Evolutionary conservation across 2,113 vertebrate species (phyloP), one percentile per base, ranked within the genome.

Genomic region (Anoplopoma fimbria): DNA sequence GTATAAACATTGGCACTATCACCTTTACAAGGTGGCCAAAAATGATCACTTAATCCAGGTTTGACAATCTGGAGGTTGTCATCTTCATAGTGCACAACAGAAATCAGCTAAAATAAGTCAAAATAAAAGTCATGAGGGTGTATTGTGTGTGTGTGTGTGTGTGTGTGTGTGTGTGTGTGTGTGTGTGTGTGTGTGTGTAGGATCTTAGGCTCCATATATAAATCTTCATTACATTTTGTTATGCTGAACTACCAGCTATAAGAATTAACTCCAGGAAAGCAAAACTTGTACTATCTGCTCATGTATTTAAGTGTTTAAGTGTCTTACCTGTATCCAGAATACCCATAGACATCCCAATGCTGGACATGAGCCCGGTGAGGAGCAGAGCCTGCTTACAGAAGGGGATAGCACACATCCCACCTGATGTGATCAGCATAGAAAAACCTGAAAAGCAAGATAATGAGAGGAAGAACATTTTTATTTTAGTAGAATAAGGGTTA

Each of bases 311-410:
- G 8, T 5, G 21, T 61, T 9, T 4, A n/a, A n/a, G n/a, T n/a
- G 45, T 89, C 93, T 92, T 77, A 99, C 97, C 97, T 93, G 97
- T 99, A 81, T 99, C 97, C 86, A 99, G 90, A 82, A 97, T 81
- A 9, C 98, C 98, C 94, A 97, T 95, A 0, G 97, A 96, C 49
- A 94, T 86, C 23, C 98, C 98, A 9, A 99, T 96, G 75, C 96
- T 67, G 27, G 96, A 96, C 94, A 97, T 97, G 67, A 97, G 82
- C 38, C 19, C 53, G 0, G 96, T 95, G 61, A 99, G 89, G 6
- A 98, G 60, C 19, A 96, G 49, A 0, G 95, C 94, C 13, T 92
- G 93, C 86, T 95, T 96, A 92, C 97, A 99, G 92, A 97, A 97
- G 0, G 98, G 97, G 61, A 97, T 95, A 0, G 92, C 93, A 73